Conservation (phyloP, 2,113 vertebrate genomes). For the Loxodonta africana region DNA sequence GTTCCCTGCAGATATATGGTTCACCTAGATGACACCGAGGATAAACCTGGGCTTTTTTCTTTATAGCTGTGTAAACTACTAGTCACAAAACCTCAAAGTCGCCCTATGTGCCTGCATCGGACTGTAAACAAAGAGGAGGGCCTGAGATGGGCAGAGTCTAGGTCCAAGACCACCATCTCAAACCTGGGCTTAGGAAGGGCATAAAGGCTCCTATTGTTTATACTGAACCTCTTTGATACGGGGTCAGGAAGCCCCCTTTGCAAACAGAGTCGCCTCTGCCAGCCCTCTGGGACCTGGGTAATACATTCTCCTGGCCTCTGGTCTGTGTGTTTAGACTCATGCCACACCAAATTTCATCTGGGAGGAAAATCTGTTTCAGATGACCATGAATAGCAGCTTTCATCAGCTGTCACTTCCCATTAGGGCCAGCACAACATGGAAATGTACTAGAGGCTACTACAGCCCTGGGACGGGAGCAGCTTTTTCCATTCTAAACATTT, state of each 20-base stretch:
- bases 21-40: conserved; percentile 15
- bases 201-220: conserved; percentile 66
- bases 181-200: neutral
- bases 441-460: conserved; percentile 72
- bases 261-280: conserved; percentile 77
- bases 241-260: conserved; percentile 74
- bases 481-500: conserved; percentile 41
- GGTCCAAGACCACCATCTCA: conserved; percentile 26
- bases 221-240: conserved; percentile 58
- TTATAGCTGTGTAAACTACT: conserved; percentile 10
- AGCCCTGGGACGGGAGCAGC: conserved; percentile 19
- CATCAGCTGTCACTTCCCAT: conserved; percentile 90
- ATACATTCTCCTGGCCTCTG: conserved; percentile 72
- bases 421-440: conserved; percentile 82
- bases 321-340: conserved; percentile 87
- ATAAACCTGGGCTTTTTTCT: conserved; percentile 69
- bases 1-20: neutral
- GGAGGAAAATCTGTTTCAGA: conserved; percentile 85
- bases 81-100: conserved; percentile 57
- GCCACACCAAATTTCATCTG: conserved; percentile 88
- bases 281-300: conserved; percentile 75
- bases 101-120: conserved; percentile 35
- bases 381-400: conserved; percentile 89
- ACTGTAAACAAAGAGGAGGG: conserved; percentile 57
- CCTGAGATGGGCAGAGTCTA: conserved; percentile 28